These are phyloP conservation scores for Anarhynchus alexandrinus DNA, from an alignment of 2,113 vertebrate species.

Conservation along the genomic window DNA sequence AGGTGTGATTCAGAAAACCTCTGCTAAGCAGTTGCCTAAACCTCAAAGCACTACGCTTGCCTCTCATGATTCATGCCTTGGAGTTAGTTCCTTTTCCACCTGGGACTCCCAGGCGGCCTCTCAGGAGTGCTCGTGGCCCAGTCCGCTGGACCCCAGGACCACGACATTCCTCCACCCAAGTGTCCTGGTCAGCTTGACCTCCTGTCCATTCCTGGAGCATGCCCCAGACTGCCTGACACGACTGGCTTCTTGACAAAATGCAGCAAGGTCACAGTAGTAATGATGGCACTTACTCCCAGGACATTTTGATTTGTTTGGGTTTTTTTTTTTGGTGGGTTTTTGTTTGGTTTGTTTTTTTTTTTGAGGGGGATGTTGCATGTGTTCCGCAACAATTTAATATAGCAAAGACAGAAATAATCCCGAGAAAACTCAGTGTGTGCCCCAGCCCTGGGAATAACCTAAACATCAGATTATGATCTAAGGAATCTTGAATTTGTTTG, in stretches of 20 bases:
- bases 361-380: neutral
- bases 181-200: neutral
- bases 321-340: no score
- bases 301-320: neutral
- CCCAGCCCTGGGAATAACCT: constrained; percentile 36
- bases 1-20: neutral
- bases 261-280: neutral
- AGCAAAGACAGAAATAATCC: neutral
- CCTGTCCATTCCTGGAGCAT: neutral
- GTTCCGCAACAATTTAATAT: neutral
- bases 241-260: neutral
- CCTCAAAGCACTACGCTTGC: neutral
- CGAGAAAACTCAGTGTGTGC: neutral
- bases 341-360: neutral
- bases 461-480: constrained; percentile 52
- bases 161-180: neutral
- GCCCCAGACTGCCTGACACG: neutral
- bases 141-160: neutral
- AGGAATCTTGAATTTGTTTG: constrained; percentile 43
- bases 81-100: neutral
- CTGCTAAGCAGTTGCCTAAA: neutral
- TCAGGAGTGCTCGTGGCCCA: neutral
- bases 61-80: neutral
- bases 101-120: neutral
- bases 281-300: neutral